Evolutionary conservation across 2,888 invertebrate genomes (phyloP).

Genomic region (Capitulum mitella): DNA sequence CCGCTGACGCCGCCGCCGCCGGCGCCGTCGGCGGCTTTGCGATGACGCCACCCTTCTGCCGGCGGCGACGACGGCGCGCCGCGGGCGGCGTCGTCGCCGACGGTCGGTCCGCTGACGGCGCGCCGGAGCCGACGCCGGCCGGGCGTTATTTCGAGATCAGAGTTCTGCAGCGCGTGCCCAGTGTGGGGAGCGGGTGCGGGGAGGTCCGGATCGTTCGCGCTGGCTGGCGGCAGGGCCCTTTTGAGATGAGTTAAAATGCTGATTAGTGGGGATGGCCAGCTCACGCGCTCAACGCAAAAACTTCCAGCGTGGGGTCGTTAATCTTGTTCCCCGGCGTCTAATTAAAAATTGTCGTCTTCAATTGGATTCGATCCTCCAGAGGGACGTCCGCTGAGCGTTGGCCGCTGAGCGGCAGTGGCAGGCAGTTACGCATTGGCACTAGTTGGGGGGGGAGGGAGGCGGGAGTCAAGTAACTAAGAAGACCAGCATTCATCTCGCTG

Average conservation of each 20-base stretch:
- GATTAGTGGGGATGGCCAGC: background rate
- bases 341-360: constrained; percentile 27
- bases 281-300: background rate
- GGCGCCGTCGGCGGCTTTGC: background rate
- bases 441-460: no score
- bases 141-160: background rate
- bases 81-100: background rate
- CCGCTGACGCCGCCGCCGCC: background rate
- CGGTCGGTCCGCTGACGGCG: background rate
- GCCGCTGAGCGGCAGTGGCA: background rate
- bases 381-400: constrained; percentile 19
- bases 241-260: background rate
- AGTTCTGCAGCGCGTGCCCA: background rate
- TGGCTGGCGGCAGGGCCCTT: background rate
- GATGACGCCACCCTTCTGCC: background rate
- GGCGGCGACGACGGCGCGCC: background rate
- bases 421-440: no score
- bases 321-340: background rate
- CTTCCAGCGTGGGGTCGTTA: background rate
- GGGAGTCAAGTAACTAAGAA: no score
- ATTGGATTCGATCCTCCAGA: constrained; percentile 26
- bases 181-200: background rate
- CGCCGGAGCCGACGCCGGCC: background rate
- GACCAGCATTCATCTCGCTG: no score
- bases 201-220: background rate